Conservation (phyloP, 2,113 vertebrate genomes). For the Chloropsis cyanopogon region DNA sequence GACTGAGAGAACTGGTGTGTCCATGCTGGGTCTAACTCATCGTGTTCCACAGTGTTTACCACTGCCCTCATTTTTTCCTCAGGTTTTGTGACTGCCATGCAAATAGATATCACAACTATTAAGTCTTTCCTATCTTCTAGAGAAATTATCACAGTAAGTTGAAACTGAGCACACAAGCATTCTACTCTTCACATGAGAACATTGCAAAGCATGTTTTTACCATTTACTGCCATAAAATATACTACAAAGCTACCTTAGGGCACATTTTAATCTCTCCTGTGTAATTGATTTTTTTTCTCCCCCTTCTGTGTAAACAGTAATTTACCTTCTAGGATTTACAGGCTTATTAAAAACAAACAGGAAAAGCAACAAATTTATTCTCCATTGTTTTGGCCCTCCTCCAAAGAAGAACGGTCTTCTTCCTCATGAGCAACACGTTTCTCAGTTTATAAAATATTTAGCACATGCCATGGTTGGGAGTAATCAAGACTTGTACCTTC, state of each 20-base stretch:
- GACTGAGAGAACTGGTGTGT: not conserved
- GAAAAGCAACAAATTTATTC: not conserved
- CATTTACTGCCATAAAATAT: not conserved
- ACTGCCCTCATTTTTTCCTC: not conserved
- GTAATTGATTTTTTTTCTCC: conserved; percentile 14
- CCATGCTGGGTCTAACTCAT: not conserved
- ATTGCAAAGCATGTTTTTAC: not conserved
- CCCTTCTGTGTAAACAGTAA: conserved; percentile 10
- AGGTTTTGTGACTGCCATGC: not conserved
- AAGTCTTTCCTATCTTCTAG: not conserved
- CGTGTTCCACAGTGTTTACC: not conserved
- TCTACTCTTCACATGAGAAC: not conserved
- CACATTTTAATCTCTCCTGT: conserved; percentile 41
- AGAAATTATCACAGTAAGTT: not conserved
- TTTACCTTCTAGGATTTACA: conserved; percentile 32
- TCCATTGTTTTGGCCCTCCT: not conserved
- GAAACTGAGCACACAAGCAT: not conserved
- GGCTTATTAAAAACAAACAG: conserved; percentile 27
- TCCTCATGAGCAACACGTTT: not conserved
- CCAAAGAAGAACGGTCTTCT: not conserved
- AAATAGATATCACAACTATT: not conserved
- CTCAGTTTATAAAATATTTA: not conserved
- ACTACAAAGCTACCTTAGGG: conserved; percentile 1
- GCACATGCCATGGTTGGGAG: not conserved
- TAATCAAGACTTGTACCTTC: not conserved